phyloP scores from a whole-genome alignment of 2,797 vertebrate genomes.

The Lepus oiostolus region DNA sequence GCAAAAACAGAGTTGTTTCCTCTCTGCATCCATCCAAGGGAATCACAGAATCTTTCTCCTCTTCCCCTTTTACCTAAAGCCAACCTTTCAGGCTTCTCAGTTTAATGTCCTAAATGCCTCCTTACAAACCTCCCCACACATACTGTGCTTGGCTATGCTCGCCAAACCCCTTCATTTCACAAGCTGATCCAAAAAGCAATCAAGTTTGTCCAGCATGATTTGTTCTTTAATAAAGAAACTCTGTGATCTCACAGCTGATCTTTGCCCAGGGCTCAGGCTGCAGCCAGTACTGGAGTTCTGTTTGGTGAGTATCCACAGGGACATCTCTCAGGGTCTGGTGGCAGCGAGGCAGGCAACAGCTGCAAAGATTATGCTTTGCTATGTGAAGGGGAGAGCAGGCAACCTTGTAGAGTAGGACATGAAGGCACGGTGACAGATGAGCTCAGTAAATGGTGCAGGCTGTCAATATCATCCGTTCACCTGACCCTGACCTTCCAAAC shows the following conservation, averaged over 20 bases:
- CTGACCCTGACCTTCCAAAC: not conserved
- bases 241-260: conserved; percentile 73
- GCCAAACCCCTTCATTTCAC: conserved; percentile 64
- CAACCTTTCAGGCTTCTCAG: conserved; percentile 3
- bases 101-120: conserved; percentile 33
- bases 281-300: conserved; percentile 40
- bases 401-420: not conserved
- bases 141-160: not conserved
- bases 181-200: conserved; percentile 73
- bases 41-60: not conserved
- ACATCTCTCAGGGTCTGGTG: conserved; percentile 28
- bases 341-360: not conserved
- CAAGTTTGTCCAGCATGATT: conserved; percentile 80
- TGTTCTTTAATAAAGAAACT: conserved; percentile 84
- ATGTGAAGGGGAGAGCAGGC: not conserved
- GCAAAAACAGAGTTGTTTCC: not conserved
- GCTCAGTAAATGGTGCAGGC: not conserved
- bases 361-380: conserved; percentile 45
- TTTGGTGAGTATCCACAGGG: conserved; percentile 64
- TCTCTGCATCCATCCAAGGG: not conserved
- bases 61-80: not conserved
- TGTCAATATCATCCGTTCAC: not conserved
- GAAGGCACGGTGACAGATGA: not conserved
- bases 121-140: conserved; percentile 52
- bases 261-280: conserved; percentile 78